Conservation (phyloP, 2,113 vertebrate genomes). For the Spizaetus ornatus region DNA sequence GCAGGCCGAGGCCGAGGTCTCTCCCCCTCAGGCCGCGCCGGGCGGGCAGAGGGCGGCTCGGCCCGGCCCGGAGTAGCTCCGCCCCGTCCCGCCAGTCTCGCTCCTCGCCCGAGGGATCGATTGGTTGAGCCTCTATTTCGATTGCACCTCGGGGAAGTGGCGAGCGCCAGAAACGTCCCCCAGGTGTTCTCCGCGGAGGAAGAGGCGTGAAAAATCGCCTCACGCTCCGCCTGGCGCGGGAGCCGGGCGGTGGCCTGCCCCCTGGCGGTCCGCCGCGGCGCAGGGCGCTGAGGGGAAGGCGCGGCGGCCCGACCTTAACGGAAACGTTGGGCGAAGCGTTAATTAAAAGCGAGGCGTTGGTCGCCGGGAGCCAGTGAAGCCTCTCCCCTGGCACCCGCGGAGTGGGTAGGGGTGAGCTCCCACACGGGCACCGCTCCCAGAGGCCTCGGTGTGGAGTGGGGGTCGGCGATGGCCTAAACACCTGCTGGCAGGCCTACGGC, state of each 20-base stretch:
- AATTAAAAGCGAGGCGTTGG: fast-evolving
- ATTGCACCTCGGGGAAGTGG: not conserved
- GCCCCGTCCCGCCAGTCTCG: not conserved
- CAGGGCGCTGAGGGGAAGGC: not conserved
- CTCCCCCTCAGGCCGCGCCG: not conserved
- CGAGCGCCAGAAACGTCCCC: not conserved
- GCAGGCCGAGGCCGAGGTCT: not conserved
- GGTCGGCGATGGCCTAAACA: fast-evolving
- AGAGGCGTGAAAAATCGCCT: not conserved
- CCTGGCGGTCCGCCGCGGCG: not conserved
- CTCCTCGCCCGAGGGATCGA: not conserved
- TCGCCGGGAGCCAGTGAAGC: not conserved
- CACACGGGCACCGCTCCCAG: no score
- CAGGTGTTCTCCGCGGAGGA: fast-evolving
- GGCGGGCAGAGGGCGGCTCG: fast-evolving
- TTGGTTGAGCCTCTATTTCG: not conserved
- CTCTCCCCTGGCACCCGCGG: fast-evolving
- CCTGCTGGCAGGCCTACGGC: not conserved
- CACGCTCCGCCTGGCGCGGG: fast-evolving
- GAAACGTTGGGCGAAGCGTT: not conserved
- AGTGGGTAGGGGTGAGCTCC: not conserved
- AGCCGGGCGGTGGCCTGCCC: not conserved
- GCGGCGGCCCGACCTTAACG: not conserved
- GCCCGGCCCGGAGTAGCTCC: not conserved
- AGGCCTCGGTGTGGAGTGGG: no score